Evolutionary conservation across 2,888 invertebrate genomes (phyloP).

Genomic region (Stegophylla sp.): DNA sequence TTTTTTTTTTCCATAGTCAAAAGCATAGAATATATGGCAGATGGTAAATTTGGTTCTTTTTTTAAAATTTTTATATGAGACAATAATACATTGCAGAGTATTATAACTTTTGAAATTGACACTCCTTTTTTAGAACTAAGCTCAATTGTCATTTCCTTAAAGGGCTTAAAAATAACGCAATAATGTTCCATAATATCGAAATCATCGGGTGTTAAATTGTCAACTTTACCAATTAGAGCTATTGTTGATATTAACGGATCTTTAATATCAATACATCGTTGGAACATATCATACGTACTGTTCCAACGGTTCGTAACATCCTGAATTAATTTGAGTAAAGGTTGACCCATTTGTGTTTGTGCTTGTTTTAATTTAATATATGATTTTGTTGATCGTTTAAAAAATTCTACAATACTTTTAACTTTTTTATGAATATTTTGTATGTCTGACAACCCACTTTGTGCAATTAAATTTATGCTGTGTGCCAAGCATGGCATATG

Average conservation of each 20-base stretch:
- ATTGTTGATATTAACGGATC: constrained; percentile 23
- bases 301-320: constrained; percentile 62
- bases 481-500: constrained; percentile 6
- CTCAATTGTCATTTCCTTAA: constrained; percentile 27
- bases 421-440: constrained; percentile 21
- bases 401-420: constrained; percentile 18
- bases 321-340: constrained; percentile 25
- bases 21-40: constrained; percentile 14
- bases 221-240: constrained; percentile 12
- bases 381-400: constrained; percentile 24
- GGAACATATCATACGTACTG: constrained; percentile 61
- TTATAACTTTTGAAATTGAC: constrained; percentile 53
- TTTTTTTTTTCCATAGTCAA: constrained; percentile 46
- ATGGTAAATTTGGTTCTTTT: constrained; percentile 1
- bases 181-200: constrained; percentile 31
- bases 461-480: constrained; percentile 16
- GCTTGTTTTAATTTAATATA: constrained; percentile 17
- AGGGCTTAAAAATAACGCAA: constrained; percentile 20
- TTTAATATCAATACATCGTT: constrained; percentile 28
- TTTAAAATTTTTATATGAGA: not conserved
- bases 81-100: constrained; percentile 19
- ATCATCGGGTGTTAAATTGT: constrained; percentile 14
- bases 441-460: constrained; percentile 14
- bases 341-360: constrained; percentile 11
- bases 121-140: constrained; percentile 54